phyloP scores from a whole-genome alignment of 2,113 vertebrate species.

The Triplophysa siluroides region DNA sequence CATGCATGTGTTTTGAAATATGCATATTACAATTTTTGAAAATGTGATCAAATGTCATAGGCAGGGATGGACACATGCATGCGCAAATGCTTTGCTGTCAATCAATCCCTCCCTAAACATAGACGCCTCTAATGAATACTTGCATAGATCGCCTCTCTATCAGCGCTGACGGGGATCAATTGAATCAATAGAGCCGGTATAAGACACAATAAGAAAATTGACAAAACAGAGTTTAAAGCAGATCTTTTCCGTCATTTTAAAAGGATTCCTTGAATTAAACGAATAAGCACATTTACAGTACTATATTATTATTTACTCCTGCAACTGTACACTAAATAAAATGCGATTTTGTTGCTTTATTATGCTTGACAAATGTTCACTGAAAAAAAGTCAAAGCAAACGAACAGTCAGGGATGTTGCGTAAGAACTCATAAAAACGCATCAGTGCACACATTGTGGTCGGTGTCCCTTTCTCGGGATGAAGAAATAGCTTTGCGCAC shows the following conservation, averaged over 20 bases:
- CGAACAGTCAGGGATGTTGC: neutral
- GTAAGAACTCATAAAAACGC: neutral
- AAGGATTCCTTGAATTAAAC: neutral
- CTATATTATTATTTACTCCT: neutral
- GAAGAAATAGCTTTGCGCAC: neutral
- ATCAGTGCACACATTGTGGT: neutral
- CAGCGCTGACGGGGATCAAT: constrained; percentile 1
- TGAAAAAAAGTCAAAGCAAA: neutral
- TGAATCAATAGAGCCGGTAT: neutral
- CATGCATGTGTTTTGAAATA: constrained; percentile 1
- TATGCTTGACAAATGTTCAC: neutral
- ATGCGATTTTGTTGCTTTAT: neutral
- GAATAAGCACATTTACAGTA: neutral
- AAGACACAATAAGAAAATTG: neutral
- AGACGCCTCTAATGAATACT: neutral
- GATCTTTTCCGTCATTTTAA: too few relatives aligned
- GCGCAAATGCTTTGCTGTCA: neutral
- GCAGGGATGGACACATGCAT: neutral
- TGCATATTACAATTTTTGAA: neutral
- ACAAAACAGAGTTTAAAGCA: neutral
- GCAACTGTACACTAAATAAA: neutral
- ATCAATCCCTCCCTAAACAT: neutral
- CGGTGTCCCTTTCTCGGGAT: neutral
- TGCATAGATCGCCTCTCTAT: neutral
- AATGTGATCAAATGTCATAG: neutral